Conservation (phyloP, 2,797 vertebrate species). For the Falco naumanni region DNA sequence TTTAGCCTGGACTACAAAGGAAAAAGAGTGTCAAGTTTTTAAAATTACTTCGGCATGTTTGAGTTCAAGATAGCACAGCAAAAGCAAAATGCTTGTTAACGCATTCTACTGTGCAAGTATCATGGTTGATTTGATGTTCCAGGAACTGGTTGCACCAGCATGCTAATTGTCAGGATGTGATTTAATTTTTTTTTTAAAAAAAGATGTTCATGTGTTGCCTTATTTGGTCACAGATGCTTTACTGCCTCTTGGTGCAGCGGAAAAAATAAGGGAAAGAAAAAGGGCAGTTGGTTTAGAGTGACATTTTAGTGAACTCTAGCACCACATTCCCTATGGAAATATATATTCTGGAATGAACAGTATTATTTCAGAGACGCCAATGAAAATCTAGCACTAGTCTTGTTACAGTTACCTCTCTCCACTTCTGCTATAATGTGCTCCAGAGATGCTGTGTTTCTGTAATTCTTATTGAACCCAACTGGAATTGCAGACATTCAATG, state of each 20-base stretch:
- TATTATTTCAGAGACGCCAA: neutral
- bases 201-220: neutral
- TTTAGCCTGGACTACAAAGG: constrained; percentile 9
- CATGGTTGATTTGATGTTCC: neutral
- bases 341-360: neutral
- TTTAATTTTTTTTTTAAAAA: neutral
- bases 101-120: neutral
- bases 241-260: neutral
- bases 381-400: neutral
- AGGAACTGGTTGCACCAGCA: neutral
- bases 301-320: neutral
- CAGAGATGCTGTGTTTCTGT: neutral
- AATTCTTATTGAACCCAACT: neutral
- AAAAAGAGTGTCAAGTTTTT: neutral
- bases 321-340: neutral
- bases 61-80: constrained; percentile 2
- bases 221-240: constrained; percentile 38
- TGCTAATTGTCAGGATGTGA: constrained; percentile 23
- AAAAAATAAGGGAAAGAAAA: neutral
- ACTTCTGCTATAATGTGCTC: neutral
- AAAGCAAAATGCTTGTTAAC: constrained; percentile 36
- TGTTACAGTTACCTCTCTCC: neutral
- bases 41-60: neutral
- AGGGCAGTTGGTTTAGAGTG: neutral
- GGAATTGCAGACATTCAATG: neutral